Evolutionary conservation across 2,797 vertebrate genomes (phyloP).

Genomic region (Spinus olivaceus): DNA sequence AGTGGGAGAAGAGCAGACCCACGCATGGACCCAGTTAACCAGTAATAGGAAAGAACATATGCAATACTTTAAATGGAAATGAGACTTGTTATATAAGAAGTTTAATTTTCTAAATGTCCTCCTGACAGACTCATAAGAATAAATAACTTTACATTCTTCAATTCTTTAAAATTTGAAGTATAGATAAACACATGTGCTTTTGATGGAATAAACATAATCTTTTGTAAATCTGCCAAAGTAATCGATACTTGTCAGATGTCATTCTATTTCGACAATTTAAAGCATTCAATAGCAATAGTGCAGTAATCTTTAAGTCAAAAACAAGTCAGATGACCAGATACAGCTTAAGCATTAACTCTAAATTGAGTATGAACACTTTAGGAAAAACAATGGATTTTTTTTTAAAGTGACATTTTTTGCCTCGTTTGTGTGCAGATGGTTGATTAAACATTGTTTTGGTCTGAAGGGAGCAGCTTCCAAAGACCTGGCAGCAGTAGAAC

Average conservation of each 20-base stretch:
- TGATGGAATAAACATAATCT: neutral
- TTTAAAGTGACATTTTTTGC: neutral
- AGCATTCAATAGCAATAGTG: neutral
- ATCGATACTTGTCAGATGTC: neutral
- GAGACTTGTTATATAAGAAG: neutral
- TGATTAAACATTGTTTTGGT: neutral
- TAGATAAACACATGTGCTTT: neutral
- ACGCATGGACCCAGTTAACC: neutral
- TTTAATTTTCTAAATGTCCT: neutral
- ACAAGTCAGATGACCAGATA: neutral
- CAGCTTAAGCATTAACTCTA: neutral
- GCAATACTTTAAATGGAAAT: neutral
- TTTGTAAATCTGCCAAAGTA: neutral
- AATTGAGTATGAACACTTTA: neutral
- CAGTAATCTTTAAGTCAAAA: neutral
- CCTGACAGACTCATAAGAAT: neutral
- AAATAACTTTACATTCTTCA: neutral
- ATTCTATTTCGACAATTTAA: neutral
- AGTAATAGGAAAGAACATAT: neutral
- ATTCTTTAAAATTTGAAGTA: neutral
- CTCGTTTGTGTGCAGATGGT: neutral
- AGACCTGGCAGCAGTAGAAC: neutral
- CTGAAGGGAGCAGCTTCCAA: neutral
- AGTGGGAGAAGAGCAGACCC: neutral
- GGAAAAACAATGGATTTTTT: neutral